phyloP scores from a whole-genome alignment of 2,113 vertebrate species.

The Chunga burmeisteri region DNA sequence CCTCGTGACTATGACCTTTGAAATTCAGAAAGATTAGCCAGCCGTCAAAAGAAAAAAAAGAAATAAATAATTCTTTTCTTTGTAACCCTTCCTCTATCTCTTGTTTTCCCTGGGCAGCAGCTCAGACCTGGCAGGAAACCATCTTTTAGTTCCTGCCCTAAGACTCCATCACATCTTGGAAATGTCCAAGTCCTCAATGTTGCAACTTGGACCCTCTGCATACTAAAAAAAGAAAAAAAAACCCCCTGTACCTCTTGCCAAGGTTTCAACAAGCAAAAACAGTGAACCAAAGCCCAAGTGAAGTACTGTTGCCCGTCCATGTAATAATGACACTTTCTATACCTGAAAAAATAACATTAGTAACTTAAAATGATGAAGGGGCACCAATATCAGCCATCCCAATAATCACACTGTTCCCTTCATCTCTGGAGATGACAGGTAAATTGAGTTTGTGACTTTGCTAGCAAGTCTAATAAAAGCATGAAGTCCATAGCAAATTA shows the following conservation, averaged over 20 bases:
- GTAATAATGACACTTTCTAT: neutral
- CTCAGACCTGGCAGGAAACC: neutral
- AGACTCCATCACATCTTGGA: neutral
- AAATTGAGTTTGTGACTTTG: neutral
- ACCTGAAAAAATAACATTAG: neutral
- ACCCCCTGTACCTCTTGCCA: neutral
- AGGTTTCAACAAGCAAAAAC: neutral
- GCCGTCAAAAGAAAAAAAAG: conserved; percentile 1
- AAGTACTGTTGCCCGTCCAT: neutral
- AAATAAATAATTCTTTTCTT: neutral
- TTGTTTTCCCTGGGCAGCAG: neutral
- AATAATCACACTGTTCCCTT: neutral
- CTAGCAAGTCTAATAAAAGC: neutral
- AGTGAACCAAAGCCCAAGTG: neutral
- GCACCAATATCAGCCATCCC: neutral
- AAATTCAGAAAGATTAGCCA: conserved; percentile 65
- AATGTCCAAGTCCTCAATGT: neutral
- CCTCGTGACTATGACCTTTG: conserved; percentile 18
- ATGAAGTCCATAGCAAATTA: neutral
- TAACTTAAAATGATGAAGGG: neutral
- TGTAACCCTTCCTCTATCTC: neutral
- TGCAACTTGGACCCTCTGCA: neutral
- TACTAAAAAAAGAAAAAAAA: neutral
- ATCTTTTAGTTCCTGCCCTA: neutral
- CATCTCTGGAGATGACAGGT: neutral